Evolutionary conservation across 1,140 invertebrate species (phyloP), one percentile per base, ranked within the genome.

Genomic region (Coelopa frigida): DNA sequence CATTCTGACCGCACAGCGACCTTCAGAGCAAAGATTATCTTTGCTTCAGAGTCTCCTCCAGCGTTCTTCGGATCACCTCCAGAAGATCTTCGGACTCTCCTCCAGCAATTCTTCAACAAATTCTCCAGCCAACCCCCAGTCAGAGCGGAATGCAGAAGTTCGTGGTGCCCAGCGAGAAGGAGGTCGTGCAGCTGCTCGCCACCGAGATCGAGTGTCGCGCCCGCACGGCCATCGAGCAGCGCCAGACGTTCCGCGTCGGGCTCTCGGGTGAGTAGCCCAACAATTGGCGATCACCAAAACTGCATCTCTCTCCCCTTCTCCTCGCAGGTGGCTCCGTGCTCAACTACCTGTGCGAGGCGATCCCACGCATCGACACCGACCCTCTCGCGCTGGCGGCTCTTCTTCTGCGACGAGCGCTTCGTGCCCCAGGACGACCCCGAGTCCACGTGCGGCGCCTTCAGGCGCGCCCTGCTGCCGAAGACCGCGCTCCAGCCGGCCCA

Each of bases 381-480:
- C n/a, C n/a, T n/a, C n/a, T 89, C 85, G 79, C 74, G 70, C 1
- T 94, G 89, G 89, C 73, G 73, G 49, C 77, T 97, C 22, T 94
- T 94, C 55, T 95, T 98, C 68, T 97, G 94, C 63, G 94, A 98
- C 72, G 94, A 98, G 70, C 75, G 94, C 49, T 74, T 94, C 23
- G 94, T 98, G 1, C 78, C 87, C 1, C 82, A 84, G 56, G 78
- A 85, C 50, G 79, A 84, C 70, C 68, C 75, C 3, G 93, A 98
- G 44, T 94, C 89, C 3, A 98, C 89, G 12, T 97, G 79, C 70
- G 87, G 84, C 7, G 60, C 77, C 12, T 78, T 77, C 44, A 72
- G 70, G 45, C 40, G 57, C 8, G 54, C 71, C 44, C 49, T 75
- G 3, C 52, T 72, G 18, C 66, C 73, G 4, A 64, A 73, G 41